These are phyloP conservation scores for Paracentrotus lividus DNA, from an alignment of 53 echinoderm and acorn worm genomes.

Conservation along the genomic window DNA sequence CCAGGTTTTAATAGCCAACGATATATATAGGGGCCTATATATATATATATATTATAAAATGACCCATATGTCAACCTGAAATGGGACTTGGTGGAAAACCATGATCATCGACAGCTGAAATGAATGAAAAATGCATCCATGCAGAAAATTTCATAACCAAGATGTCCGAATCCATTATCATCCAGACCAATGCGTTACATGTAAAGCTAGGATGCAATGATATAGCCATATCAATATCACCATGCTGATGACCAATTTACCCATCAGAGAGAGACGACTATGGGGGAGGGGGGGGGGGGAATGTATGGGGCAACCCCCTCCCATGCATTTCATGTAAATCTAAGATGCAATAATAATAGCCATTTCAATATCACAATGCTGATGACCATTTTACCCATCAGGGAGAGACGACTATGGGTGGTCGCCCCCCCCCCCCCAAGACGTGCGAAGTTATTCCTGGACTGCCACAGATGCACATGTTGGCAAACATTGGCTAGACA, in stretches of 20 bases:
- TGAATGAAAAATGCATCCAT: slow-evolving; percentile 3
- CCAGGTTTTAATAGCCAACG: no score
- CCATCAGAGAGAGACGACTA: neutral
- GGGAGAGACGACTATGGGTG: neutral
- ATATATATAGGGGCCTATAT: no score
- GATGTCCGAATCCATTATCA: slow-evolving; percentile 31
- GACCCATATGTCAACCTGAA: neutral
- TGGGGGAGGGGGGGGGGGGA: neutral
- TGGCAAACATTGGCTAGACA: slow-evolving; percentile 56
- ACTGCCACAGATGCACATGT: slow-evolving; percentile 11
- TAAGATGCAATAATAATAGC: slow-evolving; percentile 3
- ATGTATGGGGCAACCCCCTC: no score
- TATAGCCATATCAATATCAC: neutral
- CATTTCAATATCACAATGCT: neutral
- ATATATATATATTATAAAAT: neutral
- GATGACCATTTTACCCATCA: slow-evolving; percentile 17
- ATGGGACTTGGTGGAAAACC: neutral
- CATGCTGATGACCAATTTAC: slow-evolving; percentile 17
- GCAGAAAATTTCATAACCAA: slow-evolving; percentile 42
- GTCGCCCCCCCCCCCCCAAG: neutral
- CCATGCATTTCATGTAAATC: neutral
- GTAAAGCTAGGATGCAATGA: neutral
- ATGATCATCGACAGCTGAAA: neutral
- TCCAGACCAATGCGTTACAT: slow-evolving; percentile 12
- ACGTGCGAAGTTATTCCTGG: slow-evolving; percentile 6